Conservation (phyloP, 2,797 vertebrate species). For the Pteronotus mesoamericanus region DNA sequence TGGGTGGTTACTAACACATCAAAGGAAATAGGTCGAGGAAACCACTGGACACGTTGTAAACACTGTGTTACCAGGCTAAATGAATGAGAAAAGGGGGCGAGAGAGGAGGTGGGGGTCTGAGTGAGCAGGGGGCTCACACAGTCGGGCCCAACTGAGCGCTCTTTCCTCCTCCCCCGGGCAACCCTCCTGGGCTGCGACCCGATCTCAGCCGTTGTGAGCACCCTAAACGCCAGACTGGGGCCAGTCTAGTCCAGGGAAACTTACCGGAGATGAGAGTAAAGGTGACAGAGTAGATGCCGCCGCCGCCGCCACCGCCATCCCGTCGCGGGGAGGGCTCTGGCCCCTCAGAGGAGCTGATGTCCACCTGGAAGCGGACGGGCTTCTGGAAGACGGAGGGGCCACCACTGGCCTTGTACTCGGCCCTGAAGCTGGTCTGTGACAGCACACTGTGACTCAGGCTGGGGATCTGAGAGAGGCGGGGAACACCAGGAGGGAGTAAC, state of each 20-base stretch:
- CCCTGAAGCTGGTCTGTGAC: constrained; percentile 94
- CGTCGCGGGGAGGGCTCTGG: constrained; percentile 75
- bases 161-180: neutral
- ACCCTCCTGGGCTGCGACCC: neutral
- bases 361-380: constrained; percentile 93
- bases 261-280: constrained; percentile 94
- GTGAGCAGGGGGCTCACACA: neutral
- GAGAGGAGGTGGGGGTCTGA: neutral
- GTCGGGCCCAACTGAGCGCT: neutral
- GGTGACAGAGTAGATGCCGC: constrained; percentile 94
- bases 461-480: constrained; percentile 84
- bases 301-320: constrained; percentile 85
- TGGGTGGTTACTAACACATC: neutral
- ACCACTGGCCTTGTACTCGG: constrained; percentile 91
- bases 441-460: constrained; percentile 94
- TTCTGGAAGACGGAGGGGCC: constrained; percentile 95
- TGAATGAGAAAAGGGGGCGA: neutral
- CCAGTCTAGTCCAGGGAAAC: neutral
- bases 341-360: constrained; percentile 92
- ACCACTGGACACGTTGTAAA: neutral
- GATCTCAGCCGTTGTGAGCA: neutral
- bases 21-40: neutral
- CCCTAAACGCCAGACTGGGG: neutral
- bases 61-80: fast-evolving
- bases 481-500: neutral